Percentiles rank a stretch among this genome's conserved stretches.
Evolutionary conservation across 2,888 invertebrate species (phyloP).

Genomic region (Seira ritae): DNA sequence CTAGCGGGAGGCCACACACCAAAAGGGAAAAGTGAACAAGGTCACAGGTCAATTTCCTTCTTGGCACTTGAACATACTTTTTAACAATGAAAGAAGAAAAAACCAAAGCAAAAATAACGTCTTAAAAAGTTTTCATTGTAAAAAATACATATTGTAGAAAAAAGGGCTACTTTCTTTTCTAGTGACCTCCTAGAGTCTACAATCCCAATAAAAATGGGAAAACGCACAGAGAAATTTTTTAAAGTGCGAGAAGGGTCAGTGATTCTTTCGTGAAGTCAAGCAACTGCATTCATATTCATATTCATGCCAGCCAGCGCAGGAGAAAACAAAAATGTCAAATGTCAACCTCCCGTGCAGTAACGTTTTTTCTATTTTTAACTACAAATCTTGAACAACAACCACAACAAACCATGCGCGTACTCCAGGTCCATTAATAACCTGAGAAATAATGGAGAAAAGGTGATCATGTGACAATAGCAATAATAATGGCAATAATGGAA

Average conservation of each 20-base stretch:
- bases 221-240: not conserved
- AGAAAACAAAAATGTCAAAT: constrained; percentile 32
- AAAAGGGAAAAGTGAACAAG: constrained; percentile 38
- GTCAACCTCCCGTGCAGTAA: constrained; percentile 49
- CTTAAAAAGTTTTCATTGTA: constrained; percentile 6
- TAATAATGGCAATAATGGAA: constrained; percentile 29
- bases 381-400: not conserved
- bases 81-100: not conserved
- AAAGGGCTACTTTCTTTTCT: not conserved
- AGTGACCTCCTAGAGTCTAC: not conserved
- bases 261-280: not conserved
- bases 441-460: constrained; percentile 35
- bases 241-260: not conserved
- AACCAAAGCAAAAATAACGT: too few relatives aligned
- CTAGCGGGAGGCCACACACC: constrained; percentile 50
- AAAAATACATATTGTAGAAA: not conserved
- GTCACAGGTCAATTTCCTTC: constrained; percentile 59
- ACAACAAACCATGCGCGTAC: not conserved
- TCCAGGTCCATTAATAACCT: constrained; percentile 24
- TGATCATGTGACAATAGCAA: constrained; percentile 42
- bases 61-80: constrained; percentile 39
- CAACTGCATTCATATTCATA: not conserved
- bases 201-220: not conserved
- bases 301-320: not conserved
- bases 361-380: not conserved